phyloP scores from a whole-genome alignment of 2,797 vertebrate species.

The Neopelma chrysocephalum region DNA sequence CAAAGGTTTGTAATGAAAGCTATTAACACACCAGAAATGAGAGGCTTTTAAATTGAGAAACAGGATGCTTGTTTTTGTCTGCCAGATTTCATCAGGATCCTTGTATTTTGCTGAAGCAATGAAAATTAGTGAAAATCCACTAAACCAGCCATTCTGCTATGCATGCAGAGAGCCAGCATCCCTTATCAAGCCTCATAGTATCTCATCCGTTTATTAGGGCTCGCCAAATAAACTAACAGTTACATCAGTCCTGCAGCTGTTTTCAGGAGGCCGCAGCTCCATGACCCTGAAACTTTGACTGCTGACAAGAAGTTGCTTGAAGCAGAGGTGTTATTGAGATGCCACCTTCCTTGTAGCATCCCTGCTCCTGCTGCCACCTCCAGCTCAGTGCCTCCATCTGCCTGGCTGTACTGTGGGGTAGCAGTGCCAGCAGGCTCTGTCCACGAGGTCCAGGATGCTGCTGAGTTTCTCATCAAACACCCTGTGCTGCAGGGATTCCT shows the following conservation, averaged over 20 bases:
- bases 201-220: slow-evolving; percentile 48
- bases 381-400: slow-evolving; percentile 69
- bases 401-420: slow-evolving; percentile 4
- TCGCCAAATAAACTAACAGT: slow-evolving; percentile 57
- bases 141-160: background rate
- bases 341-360: slow-evolving; percentile 44
- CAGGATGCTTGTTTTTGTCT: background rate
- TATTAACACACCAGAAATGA: background rate
- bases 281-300: slow-evolving; percentile 71
- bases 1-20: background rate
- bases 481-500: slow-evolving; percentile 39
- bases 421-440: slow-evolving; percentile 53
- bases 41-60: background rate
- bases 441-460: slow-evolving; percentile 58
- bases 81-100: background rate
- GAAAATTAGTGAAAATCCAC: slow-evolving; percentile 22
- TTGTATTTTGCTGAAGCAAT: background rate
- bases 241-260: slow-evolving; percentile 68
- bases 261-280: slow-evolving; percentile 69
- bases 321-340: slow-evolving; percentile 71
- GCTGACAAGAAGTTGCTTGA: slow-evolving; percentile 72
- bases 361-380: slow-evolving; percentile 52
- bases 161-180: background rate
- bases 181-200: slow-evolving; percentile 10
- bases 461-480: slow-evolving; percentile 71